Conservation (phyloP, 2,888 invertebrate genomes). For the Entomobrya proxima region DNA sequence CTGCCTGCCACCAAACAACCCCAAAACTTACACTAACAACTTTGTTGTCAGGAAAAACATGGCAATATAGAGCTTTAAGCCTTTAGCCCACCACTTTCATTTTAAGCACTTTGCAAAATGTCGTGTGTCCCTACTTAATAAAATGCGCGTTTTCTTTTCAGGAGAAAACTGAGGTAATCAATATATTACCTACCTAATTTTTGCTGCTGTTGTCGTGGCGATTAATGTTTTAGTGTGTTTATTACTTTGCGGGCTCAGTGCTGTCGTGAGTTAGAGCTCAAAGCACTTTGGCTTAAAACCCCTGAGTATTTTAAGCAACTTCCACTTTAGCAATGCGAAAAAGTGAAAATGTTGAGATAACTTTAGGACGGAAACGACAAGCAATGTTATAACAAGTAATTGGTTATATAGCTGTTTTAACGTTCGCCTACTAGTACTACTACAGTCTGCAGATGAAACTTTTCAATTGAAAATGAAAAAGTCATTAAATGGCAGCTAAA, state of each 20-base stretch:
- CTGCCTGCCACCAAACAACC: background rate
- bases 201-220: background rate
- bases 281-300: background rate
- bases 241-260: background rate
- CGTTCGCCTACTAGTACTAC: background rate
- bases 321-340: background rate
- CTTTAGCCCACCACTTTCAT: too few relatives aligned
- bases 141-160: background rate
- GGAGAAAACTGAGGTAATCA: slow-evolving; percentile 28
- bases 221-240: slow-evolving; percentile 8
- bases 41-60: background rate
- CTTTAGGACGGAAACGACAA: too few relatives aligned
- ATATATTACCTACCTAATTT: slow-evolving; percentile 17
- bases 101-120: slow-evolving; percentile 17
- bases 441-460: background rate
- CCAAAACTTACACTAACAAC: background rate
- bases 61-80: background rate
- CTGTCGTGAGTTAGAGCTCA: slow-evolving; percentile 29
- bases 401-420: background rate
- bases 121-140: slow-evolving; percentile 1
- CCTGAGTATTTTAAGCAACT: background rate
- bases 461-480: too few relatives aligned
- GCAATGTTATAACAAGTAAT: background rate
- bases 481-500: too few relatives aligned
- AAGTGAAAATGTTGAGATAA: slow-evolving; percentile 36